Percentiles rank a stretch among this genome's conserved stretches.
These are phyloP conservation scores for Scaptomyza reducta DNA, from an alignment of 2,888 invertebrate species.

Conservation along the genomic window DNA sequence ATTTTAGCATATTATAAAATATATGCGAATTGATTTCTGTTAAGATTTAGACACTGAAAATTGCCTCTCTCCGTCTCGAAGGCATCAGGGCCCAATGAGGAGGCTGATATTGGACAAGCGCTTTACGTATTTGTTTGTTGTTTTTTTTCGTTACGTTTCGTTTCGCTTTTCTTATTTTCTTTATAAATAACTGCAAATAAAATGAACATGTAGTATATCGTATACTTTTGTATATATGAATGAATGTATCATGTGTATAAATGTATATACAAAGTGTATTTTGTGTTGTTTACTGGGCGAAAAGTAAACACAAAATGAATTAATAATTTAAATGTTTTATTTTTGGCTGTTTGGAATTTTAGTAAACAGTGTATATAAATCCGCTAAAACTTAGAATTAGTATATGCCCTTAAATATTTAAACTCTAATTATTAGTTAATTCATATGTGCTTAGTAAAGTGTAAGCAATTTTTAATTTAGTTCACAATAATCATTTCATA, in stretches of 20 bases:
- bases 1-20: slow-evolving; percentile 12
- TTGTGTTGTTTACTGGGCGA: slow-evolving; percentile 18
- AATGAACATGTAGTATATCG: slow-evolving; percentile 2
- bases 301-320: slow-evolving; percentile 3
- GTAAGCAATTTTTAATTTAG: too few species aligned
- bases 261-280: background rate
- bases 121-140: slow-evolving; percentile 16
- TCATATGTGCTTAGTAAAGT: too few species aligned
- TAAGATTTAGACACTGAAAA: slow-evolving; percentile 38
- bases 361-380: background rate
- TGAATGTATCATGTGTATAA: background rate
- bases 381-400: too few species aligned
- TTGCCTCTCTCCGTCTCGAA: slow-evolving; percentile 21
- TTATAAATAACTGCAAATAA: slow-evolving; percentile 23
- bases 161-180: slow-evolving; percentile 17
- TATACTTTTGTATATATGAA: slow-evolving; percentile 1
- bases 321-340: slow-evolving; percentile 1
- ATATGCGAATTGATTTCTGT: slow-evolving; percentile 17
- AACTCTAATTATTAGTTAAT: too few species aligned
- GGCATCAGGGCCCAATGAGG: slow-evolving; percentile 28
- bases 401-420: too few species aligned
- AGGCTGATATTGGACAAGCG: slow-evolving; percentile 8
- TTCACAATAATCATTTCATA: background rate
- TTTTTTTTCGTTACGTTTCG: slow-evolving; percentile 4
- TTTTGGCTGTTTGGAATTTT: background rate